Percentiles rank a stretch among this genome's conserved stretches.
Conservation (phyloP, 37 sponge, comb jelly and placozoan genomes). For the Aphrocallistes beatrix region DNA sequence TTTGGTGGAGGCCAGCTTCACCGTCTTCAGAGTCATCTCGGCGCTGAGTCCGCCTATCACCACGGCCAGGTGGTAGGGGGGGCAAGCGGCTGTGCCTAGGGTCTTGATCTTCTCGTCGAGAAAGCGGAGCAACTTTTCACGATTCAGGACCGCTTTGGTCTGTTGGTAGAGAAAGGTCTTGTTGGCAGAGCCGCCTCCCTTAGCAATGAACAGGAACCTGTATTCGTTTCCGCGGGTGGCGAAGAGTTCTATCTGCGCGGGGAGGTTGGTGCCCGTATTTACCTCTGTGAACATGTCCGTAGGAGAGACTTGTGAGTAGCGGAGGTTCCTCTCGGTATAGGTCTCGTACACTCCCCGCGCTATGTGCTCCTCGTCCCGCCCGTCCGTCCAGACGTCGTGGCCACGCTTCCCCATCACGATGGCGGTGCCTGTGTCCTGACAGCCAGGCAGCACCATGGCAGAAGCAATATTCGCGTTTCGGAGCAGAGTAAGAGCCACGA, state of each 20-base stretch:
- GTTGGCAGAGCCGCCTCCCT: slow-evolving; percentile 45
- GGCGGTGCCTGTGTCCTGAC: slow-evolving; percentile 39
- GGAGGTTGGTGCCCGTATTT: slow-evolving; percentile 41
- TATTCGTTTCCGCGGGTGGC: slow-evolving; percentile 24
- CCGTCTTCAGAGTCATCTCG: slow-evolving; percentile 38
- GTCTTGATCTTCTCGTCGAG: slow-evolving; percentile 24
- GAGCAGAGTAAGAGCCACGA: slow-evolving; percentile 31
- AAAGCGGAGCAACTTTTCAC: slow-evolving; percentile 23
- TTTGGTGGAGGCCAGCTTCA: slow-evolving; percentile 29
- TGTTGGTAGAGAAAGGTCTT: slow-evolving; percentile 45
- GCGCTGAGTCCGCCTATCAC: slow-evolving; percentile 37
- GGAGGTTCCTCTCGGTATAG: slow-evolving; percentile 30
- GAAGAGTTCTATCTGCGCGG: slow-evolving; percentile 40
- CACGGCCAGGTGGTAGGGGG: slow-evolving; percentile 38
- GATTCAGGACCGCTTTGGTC: slow-evolving; percentile 39
- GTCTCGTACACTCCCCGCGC: slow-evolving; percentile 33
- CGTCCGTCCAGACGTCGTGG: slow-evolving; percentile 27
- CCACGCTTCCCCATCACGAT: slow-evolving; percentile 39
- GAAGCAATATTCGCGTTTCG: slow-evolving; percentile 38
- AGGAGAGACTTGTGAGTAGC: slow-evolving; percentile 39
- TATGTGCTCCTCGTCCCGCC: slow-evolving; percentile 22
- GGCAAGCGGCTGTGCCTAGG: slow-evolving; percentile 42
- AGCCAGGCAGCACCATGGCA: slow-evolving; percentile 36
- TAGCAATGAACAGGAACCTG: slow-evolving; percentile 38
- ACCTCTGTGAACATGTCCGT: slow-evolving; percentile 39